A percentile compares a stretch with the other conserved stretches of the same genome.
These are phyloP conservation scores for Cotesia chilonis DNA, from an alignment of 1,140 invertebrate genomes.

Conservation along the genomic window DNA sequence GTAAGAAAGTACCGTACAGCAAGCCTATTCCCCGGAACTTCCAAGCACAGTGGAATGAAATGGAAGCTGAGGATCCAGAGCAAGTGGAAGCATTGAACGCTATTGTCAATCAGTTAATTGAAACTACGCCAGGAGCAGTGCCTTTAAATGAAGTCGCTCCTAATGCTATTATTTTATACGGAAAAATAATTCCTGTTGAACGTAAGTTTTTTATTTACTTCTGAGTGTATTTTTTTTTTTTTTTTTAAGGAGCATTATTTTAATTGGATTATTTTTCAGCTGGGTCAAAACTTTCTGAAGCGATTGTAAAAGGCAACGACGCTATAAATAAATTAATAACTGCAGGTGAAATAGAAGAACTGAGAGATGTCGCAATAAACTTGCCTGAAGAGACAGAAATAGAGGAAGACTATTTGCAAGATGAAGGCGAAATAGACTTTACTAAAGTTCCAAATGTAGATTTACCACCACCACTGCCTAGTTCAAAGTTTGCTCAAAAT, in stretches of 20 bases:
- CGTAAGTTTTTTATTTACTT: constrained; percentile 61
- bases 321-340: constrained; percentile 79
- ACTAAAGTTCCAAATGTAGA: constrained; percentile 58
- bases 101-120: constrained; percentile 74
- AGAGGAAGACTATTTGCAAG: constrained; percentile 69
- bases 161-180: constrained; percentile 81
- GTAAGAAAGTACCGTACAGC: constrained; percentile 89
- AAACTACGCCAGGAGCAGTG: constrained; percentile 76
- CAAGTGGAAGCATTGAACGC: constrained; percentile 68
- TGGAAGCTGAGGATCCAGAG: constrained; percentile 71
- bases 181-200: constrained; percentile 80
- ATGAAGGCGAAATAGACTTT: constrained; percentile 62
- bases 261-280: constrained; percentile 60
- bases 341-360: constrained; percentile 80
- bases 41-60: constrained; percentile 94
- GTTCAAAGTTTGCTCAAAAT: constrained; percentile 63
- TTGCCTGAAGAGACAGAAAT: constrained; percentile 68
- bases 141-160: constrained; percentile 77
- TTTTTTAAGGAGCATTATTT: constrained; percentile 28
- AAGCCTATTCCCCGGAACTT: constrained; percentile 96
- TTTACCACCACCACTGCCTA: constrained; percentile 60
- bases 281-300: constrained; percentile 76
- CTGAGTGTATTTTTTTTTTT: not conserved
- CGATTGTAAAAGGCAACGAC: constrained; percentile 77
- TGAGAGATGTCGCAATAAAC: constrained; percentile 73